A percentile compares a stretch with the other conserved stretches of the same genome.
These are phyloP conservation scores for Bufo gargarizans DNA, from an alignment of 2,113 vertebrate genomes.

Conservation along the genomic window DNA sequence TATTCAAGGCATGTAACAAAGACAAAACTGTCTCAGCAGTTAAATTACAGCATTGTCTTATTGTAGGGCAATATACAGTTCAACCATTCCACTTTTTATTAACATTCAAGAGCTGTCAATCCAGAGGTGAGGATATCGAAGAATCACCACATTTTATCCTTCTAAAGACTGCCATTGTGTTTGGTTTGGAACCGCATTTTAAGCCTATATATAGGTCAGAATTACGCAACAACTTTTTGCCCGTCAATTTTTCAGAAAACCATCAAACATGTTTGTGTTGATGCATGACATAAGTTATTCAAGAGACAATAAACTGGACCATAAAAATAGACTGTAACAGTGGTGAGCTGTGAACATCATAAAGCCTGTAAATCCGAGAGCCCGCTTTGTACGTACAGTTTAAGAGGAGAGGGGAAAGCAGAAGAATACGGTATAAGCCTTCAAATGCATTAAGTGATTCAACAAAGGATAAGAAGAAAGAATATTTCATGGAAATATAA, in stretches of 20 bases:
- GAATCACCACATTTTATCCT: background rate
- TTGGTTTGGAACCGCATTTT: background rate
- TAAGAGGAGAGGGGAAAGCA: constrained; percentile 12
- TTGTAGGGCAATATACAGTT: background rate
- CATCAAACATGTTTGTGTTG: background rate
- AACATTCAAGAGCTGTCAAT: background rate
- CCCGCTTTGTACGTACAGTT: background rate
- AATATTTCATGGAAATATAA: constrained; percentile 32
- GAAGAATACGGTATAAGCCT: constrained; percentile 11
- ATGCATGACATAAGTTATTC: constrained; percentile 22
- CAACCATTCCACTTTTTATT: background rate
- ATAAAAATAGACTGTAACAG: constrained; percentile 18
- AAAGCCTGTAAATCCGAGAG: constrained; percentile 37
- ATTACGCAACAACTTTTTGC: background rate
- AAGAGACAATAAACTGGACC: constrained; percentile 21
- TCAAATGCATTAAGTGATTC: constrained; percentile 27
- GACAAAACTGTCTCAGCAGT: background rate
- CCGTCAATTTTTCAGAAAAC: background rate
- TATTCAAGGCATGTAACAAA: background rate
- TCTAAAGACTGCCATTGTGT: background rate
- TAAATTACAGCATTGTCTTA: background rate
- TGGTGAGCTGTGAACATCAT: background rate
- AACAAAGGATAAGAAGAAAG: constrained; percentile 33
- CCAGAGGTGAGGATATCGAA: background rate
- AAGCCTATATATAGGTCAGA: background rate